phyloP scores from a whole-genome alignment of 2,888 invertebrate genomes.

The Ornithoptera priamus region DNA sequence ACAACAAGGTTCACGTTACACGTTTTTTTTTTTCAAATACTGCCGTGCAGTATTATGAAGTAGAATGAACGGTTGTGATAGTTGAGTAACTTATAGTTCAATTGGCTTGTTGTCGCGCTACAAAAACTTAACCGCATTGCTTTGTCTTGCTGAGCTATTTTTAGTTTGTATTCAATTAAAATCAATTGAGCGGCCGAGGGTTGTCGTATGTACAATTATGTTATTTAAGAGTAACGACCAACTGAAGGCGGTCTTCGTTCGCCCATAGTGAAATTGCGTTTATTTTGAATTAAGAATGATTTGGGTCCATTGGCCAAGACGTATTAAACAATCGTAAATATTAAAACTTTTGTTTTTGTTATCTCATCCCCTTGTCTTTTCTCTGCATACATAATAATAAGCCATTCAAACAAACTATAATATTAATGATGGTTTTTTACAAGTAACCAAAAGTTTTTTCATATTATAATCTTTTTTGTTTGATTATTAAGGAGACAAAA shows the following conservation, averaged over 20 bases:
- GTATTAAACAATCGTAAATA: conserved; percentile 37
- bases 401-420: background rate
- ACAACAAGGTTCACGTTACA: background rate
- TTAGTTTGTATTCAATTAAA: conserved; percentile 70
- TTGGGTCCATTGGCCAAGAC: conserved; percentile 52
- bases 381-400: background rate
- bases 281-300: conserved; percentile 63
- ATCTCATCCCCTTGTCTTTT: background rate
- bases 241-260: conserved; percentile 18
- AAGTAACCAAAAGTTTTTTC: background rate
- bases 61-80: conserved; percentile 8
- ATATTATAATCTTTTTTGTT: background rate
- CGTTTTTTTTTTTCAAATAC: background rate
- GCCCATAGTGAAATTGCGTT: conserved; percentile 55
- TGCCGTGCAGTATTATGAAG: background rate
- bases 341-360: conserved; percentile 1
- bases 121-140: conserved; percentile 14
- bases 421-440: background rate
- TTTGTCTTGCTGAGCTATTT: conserved; percentile 49
- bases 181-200: conserved; percentile 64
- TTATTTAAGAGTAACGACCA: conserved; percentile 57
- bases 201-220: conserved; percentile 68
- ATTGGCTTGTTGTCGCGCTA: conserved; percentile 8
- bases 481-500: background rate
- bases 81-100: conserved; percentile 19